Base-by-base conservation (phyloP, 2,797 vertebrate species). In the Morus bassanus region DNA sequence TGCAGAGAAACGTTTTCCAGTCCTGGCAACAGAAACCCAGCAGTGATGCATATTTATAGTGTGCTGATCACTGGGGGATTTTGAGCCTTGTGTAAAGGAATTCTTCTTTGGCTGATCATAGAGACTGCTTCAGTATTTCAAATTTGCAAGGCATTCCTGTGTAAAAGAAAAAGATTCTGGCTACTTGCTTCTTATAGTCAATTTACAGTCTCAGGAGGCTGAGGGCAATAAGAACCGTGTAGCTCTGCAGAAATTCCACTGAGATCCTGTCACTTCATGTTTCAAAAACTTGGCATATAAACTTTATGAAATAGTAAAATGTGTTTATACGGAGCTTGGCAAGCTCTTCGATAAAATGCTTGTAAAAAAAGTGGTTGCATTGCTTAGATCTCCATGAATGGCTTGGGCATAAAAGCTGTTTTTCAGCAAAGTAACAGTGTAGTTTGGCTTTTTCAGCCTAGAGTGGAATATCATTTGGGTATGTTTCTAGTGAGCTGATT, bases 291-390 rank as follows among this genome's bases (percentile, higher is more conserved):
- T 91, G 95, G 87, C 82, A 0, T 85, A 48, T 74, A 88, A 79
- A 87, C 84, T 97, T 95, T 88, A 85, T 91, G 92, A 93, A 96
- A 91, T 85, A 94, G 84, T 96, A 93, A 96, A 96, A 93, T 89
- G 91, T 95, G 94, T 96, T 97, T 96, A 93, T 89, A 82, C 2
- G 17, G 60, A 88, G 75, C 64, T 90, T 95, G 83, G 76, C 83
- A 93, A 89, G 80, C 93, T 88, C 46, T 86, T 94, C 2, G 23
- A 86, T 88, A 91, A 81, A 96, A 48, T 56, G 23, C 82, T 87
- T 93, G 73, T 95, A 78, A 94, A 91, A 88, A 84, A 93, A 73
- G 74, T 57, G 64, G n/a, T 72, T 84, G 76, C 35, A 6, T 75
- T 94, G 64, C 83, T 94, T 88, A 84, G 85, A 69, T 93, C 59